Conservation (phyloP, 2,797 vertebrate genomes). For the Lacerta agilis region DNA sequence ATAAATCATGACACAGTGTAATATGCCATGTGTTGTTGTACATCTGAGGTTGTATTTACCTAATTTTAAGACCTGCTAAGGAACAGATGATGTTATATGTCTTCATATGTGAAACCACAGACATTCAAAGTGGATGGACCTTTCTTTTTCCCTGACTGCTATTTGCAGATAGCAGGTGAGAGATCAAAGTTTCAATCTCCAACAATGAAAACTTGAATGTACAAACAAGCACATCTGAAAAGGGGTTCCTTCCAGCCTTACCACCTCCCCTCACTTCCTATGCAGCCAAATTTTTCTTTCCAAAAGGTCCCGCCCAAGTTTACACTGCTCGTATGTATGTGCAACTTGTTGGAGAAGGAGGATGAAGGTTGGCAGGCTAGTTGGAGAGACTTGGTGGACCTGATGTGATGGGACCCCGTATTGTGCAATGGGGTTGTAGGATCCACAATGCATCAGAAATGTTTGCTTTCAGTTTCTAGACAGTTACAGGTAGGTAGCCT, state of each 20-base stretch:
- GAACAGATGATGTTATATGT: no score
- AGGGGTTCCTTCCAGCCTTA: neutral
- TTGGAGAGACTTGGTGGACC: neutral
- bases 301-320: neutral
- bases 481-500: no score
- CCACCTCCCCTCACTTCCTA: neutral
- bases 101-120: no score
- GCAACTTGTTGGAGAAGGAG: neutral
- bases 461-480: neutral
- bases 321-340: neutral
- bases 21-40: no score
- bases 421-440: neutral
- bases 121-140: no score
- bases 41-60: no score
- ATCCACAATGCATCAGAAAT: neutral
- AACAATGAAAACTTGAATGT: neutral
- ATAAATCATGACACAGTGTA: no score
- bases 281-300: neutral
- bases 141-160: no score
- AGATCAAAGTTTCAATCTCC: neutral
- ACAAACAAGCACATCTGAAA: neutral
- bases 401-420: neutral
- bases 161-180: neutral
- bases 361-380: neutral
- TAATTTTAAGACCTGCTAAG: no score